Percentiles rank a stretch among this genome's conserved stretches.
These are phyloP conservation scores for Dynastes tityus DNA, from an alignment of 2,888 invertebrate species.

Conservation along the genomic window DNA sequence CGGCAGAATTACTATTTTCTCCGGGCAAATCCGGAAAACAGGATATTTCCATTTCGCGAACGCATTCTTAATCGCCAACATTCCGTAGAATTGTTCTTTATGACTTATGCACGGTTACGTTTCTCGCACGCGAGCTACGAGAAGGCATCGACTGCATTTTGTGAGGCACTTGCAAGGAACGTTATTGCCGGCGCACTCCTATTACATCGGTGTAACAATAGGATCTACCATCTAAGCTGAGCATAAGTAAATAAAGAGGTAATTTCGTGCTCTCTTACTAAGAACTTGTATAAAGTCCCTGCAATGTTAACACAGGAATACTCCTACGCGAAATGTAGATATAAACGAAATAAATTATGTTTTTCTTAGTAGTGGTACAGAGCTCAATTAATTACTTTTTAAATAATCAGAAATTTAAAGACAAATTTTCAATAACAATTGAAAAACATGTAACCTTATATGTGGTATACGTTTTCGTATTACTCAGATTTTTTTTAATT, in stretches of 20 bases:
- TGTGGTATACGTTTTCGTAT: too few species aligned
- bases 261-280: constrained; percentile 1
- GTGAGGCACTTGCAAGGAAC: neutral
- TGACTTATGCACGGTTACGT: constrained; percentile 28
- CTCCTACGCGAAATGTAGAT: too few species aligned
- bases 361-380: too few species aligned
- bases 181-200: neutral
- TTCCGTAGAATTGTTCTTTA: constrained; percentile 38
- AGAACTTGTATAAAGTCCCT: neutral
- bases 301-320: neutral
- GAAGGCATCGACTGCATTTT: neutral
- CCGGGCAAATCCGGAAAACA: constrained; percentile 24
- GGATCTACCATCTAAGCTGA: neutral
- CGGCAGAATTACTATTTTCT: neutral
- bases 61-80: constrained; percentile 27
- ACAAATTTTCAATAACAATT: too few species aligned
- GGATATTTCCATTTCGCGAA: constrained; percentile 31
- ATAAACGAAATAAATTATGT: too few species aligned
- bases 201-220: neutral
- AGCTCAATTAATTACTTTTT: too few species aligned
- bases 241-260: constrained; percentile 12
- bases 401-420: too few species aligned
- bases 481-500: too few species aligned
- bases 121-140: neutral
- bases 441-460: too few species aligned